phyloP scores from a whole-genome alignment of 2,888 invertebrate species.

The Apeira syringaria region DNA sequence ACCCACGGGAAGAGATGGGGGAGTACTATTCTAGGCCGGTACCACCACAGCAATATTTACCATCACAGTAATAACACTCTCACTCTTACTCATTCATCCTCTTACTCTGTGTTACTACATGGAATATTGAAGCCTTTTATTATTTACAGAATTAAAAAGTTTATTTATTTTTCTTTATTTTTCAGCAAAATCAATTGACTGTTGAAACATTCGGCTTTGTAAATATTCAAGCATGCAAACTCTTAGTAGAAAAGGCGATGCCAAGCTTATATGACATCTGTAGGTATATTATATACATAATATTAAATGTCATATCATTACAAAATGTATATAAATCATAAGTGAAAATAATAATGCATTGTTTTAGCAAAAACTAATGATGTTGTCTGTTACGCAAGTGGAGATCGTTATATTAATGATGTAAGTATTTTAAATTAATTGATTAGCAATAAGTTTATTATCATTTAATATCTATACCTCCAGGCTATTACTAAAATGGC shows the following conservation, averaged over 20 bases:
- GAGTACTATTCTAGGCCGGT: too few relatives aligned
- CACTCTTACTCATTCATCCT: too few relatives aligned
- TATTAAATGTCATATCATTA: background rate
- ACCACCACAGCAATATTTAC: too few relatives aligned
- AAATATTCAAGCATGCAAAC: conserved; percentile 47
- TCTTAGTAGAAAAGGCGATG: conserved; percentile 41
- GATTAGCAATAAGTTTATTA: too few relatives aligned
- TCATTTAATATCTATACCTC: too few relatives aligned
- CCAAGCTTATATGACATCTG: conserved; percentile 38
- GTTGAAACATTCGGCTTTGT: conserved; percentile 48
- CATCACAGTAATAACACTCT: too few relatives aligned
- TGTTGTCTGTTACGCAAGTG: conserved; percentile 50
- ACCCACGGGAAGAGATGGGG: too few relatives aligned
- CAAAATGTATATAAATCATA: background rate
- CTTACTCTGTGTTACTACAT: too few relatives aligned
- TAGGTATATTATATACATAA: conserved; percentile 30
- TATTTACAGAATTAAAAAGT: too few relatives aligned
- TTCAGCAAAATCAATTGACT: conserved; percentile 48
- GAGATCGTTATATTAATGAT: conserved; percentile 46
- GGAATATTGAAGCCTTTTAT: too few relatives aligned
- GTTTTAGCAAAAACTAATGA: conserved; percentile 45
- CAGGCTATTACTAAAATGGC: too few relatives aligned
- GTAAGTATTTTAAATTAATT: conserved; percentile 35
- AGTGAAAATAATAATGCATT: conserved; percentile 5
- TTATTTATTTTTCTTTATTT: too few relatives aligned